Evolutionary conservation across 1,140 invertebrate genomes (phyloP), one percentile per base, ranked within the genome.

Genomic region (Zaprionus vittiger): DNA sequence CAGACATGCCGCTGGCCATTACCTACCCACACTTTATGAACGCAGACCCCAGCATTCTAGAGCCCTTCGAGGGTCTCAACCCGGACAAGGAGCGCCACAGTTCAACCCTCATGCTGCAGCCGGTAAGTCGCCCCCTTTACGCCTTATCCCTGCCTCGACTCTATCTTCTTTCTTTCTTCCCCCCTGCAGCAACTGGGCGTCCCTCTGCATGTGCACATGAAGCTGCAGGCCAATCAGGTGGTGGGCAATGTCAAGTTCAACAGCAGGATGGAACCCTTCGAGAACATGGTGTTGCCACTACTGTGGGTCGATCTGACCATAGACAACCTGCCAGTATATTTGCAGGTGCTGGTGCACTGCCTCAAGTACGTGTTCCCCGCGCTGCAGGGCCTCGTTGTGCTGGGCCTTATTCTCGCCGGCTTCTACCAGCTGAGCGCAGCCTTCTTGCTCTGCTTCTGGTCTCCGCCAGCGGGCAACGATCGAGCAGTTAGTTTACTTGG

Each of bases 21-120:
- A 97, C 97, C 1, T 95, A 96, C 80, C 97, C 97, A 0, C 97
- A 98, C 93, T 98, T 97, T 78, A 93, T 95, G 63, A 91, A 95
- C 55, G 95, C 94, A 1, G 96, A 97, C 87, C 94, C 95, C 4
- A 93, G 92, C 59, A 83, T 97, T 2, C 79, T 95, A 31, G 93
- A 96, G 6, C 93, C 94, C 0, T 93, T 98, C 1, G 95, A 95
- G 4, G 96, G 96, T 12, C 89, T 97, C 1, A 83, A 93, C 3
- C 96, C 96, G 0, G 92, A 95, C 69, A 83, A 94, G 94, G 72
- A 95, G 95, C 83, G 93, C 75, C 62, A 72, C 3, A 34, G 52
- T 1, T 94, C 91, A 47, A 79, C 47, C 74, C 91, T 93, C 12
- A 85, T 91, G 24, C 26, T 95, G n/a, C 93, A 95, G 82, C 94